Percentiles rank a stretch among this genome's conserved stretches.
These are phyloP conservation scores for Drosophila greeni DNA, from an alignment of 2,888 invertebrate genomes.

Conservation along the genomic window DNA sequence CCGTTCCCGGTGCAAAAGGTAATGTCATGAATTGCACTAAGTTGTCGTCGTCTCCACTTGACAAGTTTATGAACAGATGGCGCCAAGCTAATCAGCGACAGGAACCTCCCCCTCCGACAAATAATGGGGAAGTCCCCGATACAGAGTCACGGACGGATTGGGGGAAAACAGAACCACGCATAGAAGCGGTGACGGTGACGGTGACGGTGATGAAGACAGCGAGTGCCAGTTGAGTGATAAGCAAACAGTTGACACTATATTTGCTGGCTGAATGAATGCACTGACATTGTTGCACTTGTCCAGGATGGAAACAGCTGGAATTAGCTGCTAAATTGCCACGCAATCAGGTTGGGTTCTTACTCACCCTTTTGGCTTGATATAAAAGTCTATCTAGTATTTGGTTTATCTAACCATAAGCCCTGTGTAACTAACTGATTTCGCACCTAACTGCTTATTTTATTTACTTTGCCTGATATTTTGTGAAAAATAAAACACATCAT, in stretches of 20 bases:
- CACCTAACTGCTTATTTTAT: neutral
- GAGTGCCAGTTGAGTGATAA: constrained; percentile 32
- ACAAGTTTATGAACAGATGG: constrained; percentile 32
- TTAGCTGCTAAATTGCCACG: constrained; percentile 1
- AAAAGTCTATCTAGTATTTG: neutral
- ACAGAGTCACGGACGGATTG: constrained; percentile 3
- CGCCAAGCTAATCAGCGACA: constrained; percentile 27
- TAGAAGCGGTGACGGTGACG: constrained; percentile 2
- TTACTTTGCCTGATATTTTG: neutral
- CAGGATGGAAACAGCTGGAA: neutral
- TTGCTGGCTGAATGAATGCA: constrained; percentile 22
- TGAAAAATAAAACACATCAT: neutral
- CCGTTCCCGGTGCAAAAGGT: constrained; percentile 1
- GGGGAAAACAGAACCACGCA: neutral
- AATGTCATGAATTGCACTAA: constrained; percentile 12
- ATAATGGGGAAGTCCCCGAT: constrained; percentile 20
- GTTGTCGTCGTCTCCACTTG: constrained; percentile 17
- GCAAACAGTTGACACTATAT: constrained; percentile 37
- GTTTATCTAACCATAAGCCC: neutral
- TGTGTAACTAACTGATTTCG: neutral
- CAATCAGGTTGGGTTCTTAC: neutral
- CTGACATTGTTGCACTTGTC: constrained; percentile 22
- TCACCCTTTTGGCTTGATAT: neutral
- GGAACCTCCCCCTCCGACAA: neutral
- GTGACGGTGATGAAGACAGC: constrained; percentile 4